Conservation (phyloP, 2,888 invertebrate species). For the Hedychridium roseum region DNA sequence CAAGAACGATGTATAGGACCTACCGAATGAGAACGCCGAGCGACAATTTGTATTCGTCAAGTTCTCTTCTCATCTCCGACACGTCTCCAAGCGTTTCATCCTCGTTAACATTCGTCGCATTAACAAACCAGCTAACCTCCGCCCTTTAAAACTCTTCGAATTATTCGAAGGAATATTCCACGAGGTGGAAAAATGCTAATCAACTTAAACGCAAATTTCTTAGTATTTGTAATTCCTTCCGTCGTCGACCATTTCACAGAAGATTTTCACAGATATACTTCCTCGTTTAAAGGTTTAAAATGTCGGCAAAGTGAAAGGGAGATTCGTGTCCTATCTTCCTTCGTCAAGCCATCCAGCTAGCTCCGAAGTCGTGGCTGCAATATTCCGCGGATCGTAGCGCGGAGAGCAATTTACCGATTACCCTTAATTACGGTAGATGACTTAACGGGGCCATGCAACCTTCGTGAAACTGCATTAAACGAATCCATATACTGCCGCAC, state of each 20-base stretch:
- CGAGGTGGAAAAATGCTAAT: too few relatives aligned
- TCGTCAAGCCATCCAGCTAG: conserved; percentile 2
- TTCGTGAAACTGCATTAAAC: conserved; percentile 41
- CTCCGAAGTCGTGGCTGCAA: too few relatives aligned
- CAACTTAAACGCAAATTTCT: too few relatives aligned
- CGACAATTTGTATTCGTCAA: conserved; percentile 46
- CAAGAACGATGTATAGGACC: conserved; percentile 35
- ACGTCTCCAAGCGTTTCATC: conserved; percentile 29
- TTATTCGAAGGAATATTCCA: too few relatives aligned
- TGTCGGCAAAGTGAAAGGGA: conserved; percentile 49
- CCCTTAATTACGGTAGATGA: conserved; percentile 59
- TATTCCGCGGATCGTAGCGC: conserved; percentile 2
- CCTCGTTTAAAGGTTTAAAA: too few relatives aligned
- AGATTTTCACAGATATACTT: too few relatives aligned
- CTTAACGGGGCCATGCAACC: conserved; percentile 47
- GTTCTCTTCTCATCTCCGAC: conserved; percentile 24
- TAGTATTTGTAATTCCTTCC: too few relatives aligned
- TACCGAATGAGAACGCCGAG: conserved; percentile 28
- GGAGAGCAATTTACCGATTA: conserved; percentile 57
- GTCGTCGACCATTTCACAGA: too few relatives aligned
- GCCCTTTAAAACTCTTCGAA: too few relatives aligned
- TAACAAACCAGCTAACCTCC: conserved; percentile 38
- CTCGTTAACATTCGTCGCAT: conserved; percentile 47
- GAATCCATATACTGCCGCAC: too few relatives aligned
- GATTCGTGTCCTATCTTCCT: conserved; percentile 57